Conservation (phyloP, 2,113 vertebrate genomes). For the Spermophilus dauricus region DNA sequence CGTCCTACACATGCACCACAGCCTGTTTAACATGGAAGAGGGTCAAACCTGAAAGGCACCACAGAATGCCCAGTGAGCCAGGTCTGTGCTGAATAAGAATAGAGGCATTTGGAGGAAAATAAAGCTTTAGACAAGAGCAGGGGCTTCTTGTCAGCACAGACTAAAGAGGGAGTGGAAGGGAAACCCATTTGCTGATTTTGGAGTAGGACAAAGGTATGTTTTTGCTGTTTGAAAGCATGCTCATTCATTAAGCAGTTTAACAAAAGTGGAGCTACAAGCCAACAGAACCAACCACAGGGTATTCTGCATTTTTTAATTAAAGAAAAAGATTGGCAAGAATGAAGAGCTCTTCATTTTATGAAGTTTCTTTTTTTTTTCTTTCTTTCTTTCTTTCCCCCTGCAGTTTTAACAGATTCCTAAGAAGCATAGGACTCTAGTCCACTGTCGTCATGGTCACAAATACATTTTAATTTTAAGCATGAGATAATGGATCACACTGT, state of each 20-base stretch:
- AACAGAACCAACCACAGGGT: neutral
- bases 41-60: constrained; percentile 86
- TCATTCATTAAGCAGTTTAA: neutral
- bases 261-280: neutral
- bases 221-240: neutral
- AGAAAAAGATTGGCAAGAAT: neutral
- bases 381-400: neutral
- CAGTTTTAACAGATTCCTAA: neutral
- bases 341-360: neutral
- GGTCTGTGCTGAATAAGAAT: constrained; percentile 63
- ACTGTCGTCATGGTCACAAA: neutral
- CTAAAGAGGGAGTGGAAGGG: neutral
- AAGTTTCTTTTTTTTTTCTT: neutral
- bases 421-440: neutral
- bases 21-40: constrained; percentile 75
- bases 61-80: constrained; percentile 77
- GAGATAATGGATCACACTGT: neutral
- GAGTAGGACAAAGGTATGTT: neutral
- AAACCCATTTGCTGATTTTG: neutral
- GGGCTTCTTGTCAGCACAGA: constrained; percentile 75
- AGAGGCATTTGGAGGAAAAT: constrained; percentile 70
- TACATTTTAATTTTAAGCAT: neutral
- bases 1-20: constrained; percentile 74
- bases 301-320: constrained; percentile 9
- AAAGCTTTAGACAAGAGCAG: constrained; percentile 61